Evolutionary conservation across 2,888 invertebrate species (phyloP).

Genomic region (Lithophane semibrunnea): DNA sequence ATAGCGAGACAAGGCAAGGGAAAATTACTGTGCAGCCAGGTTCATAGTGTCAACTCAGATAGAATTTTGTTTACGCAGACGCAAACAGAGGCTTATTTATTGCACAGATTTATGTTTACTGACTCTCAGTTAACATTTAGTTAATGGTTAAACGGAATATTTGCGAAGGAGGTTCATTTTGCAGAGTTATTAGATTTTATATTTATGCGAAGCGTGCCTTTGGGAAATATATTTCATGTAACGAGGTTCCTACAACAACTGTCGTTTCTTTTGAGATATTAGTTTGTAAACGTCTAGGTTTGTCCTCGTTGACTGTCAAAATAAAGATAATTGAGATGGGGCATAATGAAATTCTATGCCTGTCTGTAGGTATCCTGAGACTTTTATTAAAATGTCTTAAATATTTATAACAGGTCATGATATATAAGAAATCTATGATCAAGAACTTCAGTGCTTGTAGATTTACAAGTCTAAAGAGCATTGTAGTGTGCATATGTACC

Average conservation of each 20-base stretch:
- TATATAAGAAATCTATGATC: conserved; percentile 24
- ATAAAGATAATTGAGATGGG: neutral
- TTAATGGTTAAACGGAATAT: conserved; percentile 28
- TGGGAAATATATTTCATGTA: neutral
- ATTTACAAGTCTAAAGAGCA: neutral
- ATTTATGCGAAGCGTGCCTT: conserved; percentile 8
- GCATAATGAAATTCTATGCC: conserved; percentile 18
- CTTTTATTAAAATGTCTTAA: conserved; percentile 17
- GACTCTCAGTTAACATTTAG: conserved; percentile 24
- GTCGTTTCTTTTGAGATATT: neutral
- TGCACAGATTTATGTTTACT: conserved; percentile 31
- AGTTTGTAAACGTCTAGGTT: neutral
- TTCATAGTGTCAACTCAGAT: conserved; percentile 62
- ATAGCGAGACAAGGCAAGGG: conserved; percentile 56
- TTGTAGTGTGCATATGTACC: neutral
- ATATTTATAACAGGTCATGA: neutral
- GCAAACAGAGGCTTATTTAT: conserved; percentile 60
- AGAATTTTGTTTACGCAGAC: conserved; percentile 64
- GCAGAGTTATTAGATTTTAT: conserved; percentile 22
- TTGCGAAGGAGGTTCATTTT: conserved; percentile 14
- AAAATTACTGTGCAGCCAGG: conserved; percentile 63
- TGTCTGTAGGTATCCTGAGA: conserved; percentile 2
- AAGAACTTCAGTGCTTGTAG: conserved; percentile 12
- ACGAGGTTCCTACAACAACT: neutral
- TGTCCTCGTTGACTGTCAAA: neutral